phyloP scores from a whole-genome alignment of 2,113 vertebrate species.

The Ornithorhynchus anatinus region DNA sequence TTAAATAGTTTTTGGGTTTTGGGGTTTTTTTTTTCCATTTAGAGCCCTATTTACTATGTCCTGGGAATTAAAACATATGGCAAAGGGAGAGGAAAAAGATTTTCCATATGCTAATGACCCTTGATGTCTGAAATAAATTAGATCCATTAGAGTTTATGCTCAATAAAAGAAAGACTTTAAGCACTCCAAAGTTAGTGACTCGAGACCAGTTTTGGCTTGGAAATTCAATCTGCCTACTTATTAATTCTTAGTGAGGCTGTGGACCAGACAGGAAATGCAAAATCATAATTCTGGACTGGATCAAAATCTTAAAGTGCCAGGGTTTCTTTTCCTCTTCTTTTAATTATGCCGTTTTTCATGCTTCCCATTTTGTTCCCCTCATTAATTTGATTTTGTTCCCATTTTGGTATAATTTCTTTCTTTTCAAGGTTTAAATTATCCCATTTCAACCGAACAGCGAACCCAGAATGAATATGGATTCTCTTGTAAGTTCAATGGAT shows the following conservation, averaged over 20 bases:
- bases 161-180: conserved; percentile 85
- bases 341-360: conserved; percentile 78
- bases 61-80: conserved; percentile 81
- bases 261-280: conserved; percentile 77
- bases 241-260: conserved; percentile 82
- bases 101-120: conserved; percentile 81
- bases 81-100: conserved; percentile 69
- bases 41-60: conserved; percentile 63
- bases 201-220: conserved; percentile 83
- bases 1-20: too few species aligned
- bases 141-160: conserved; percentile 84
- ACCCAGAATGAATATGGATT: conserved; percentile 93
- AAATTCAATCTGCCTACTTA: conserved; percentile 81
- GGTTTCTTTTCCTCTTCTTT: conserved; percentile 64
- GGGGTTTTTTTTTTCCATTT: too few species aligned
- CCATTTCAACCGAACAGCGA: conserved; percentile 94
- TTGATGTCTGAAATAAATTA: conserved; percentile 81
- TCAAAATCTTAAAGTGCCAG: conserved; percentile 68
- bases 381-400: conserved; percentile 81
- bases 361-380: conserved; percentile 71
- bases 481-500: conserved; percentile 92
- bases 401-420: conserved; percentile 83
- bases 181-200: conserved; percentile 85
- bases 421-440: conserved; percentile 97
- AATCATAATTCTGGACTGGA: conserved; percentile 63